Evolutionary conservation across 92 coral and sea anemone species (phyloP).

Genomic region (Epizoanthus fatuus): DNA sequence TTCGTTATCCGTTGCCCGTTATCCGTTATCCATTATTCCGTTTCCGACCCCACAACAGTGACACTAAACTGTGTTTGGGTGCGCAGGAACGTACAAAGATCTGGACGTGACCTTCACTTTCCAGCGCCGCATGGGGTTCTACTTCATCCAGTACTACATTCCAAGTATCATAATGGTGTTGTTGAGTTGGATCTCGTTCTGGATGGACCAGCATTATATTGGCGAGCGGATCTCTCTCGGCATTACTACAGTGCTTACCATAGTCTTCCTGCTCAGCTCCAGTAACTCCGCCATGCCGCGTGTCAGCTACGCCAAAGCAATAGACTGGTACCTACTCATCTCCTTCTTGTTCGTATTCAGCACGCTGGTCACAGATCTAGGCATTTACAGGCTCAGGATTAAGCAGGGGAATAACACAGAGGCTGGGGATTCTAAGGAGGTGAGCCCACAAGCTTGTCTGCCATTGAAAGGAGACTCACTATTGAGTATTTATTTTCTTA

Average conservation of each 20-base stretch:
- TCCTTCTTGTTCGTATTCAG: conserved; percentile 97
- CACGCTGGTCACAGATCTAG: conserved; percentile 88
- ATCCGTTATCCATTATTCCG: no score
- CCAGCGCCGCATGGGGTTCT: conserved; percentile 97
- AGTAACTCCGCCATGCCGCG: conserved; percentile 99
- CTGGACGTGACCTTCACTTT: conserved; percentile 89
- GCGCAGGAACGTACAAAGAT: conserved; percentile 87
- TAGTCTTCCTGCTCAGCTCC: conserved; percentile 96
- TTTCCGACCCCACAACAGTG: no score
- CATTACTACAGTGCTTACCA: conserved; percentile 96
- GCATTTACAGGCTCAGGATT: conserved; percentile 81
- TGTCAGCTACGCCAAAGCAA: conserved; percentile 98
- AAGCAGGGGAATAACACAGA: conserved; percentile 3
- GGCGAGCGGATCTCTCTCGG: conserved; percentile 99
- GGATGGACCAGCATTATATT: conserved; percentile 97
- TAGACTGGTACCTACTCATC: conserved; percentile 97
- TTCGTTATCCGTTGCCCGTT: no score
- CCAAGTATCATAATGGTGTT: conserved; percentile 95
- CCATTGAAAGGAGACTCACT: no score
- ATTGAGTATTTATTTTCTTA: no score
- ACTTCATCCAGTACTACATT: conserved; percentile 93
- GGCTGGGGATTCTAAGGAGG: conserved; percentile 44
- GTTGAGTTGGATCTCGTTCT: conserved; percentile 96
- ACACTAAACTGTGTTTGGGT: neutral
- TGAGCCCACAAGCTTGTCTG: neutral